Conservation (phyloP, 2,888 invertebrate species). For the Frankliniella fusca region DNA sequence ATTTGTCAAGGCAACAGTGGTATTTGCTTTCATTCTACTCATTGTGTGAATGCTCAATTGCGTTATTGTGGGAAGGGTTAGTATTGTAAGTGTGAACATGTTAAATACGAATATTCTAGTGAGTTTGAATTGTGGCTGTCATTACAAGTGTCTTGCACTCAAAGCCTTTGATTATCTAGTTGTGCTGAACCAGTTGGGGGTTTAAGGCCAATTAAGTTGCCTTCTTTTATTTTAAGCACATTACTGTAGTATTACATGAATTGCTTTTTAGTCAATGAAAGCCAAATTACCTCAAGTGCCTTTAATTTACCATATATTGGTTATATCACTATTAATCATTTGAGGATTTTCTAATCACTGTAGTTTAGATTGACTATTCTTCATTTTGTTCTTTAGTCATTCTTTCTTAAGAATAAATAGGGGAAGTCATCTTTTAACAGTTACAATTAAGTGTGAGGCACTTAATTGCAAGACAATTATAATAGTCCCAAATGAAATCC, state of each 20-base stretch:
- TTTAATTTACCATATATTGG: background rate
- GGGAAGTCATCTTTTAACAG: background rate
- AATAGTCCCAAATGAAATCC: background rate
- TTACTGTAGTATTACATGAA: background rate
- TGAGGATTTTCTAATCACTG: background rate
- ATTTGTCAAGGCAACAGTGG: background rate
- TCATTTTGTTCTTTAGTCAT: background rate
- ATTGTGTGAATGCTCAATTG: background rate
- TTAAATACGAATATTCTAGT: constrained; percentile 2
- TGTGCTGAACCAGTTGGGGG: background rate
- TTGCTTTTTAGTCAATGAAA: constrained; percentile 7
- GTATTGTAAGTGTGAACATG: background rate
- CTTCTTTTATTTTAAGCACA: background rate
- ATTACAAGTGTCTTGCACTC: too few species aligned
- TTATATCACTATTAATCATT: constrained; percentile 9
- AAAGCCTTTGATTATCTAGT: background rate
- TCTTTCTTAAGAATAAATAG: background rate
- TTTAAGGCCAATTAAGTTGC: too few species aligned
- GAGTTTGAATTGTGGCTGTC: background rate
- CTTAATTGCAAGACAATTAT: background rate
- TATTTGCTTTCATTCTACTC: background rate
- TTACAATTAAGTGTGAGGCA: background rate
- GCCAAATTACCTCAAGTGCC: constrained; percentile 1
- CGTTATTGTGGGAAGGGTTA: background rate
- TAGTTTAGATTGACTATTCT: background rate